Evolutionary conservation across 2,113 vertebrate genomes (phyloP).

Genomic region (Phasianus colchicus): DNA sequence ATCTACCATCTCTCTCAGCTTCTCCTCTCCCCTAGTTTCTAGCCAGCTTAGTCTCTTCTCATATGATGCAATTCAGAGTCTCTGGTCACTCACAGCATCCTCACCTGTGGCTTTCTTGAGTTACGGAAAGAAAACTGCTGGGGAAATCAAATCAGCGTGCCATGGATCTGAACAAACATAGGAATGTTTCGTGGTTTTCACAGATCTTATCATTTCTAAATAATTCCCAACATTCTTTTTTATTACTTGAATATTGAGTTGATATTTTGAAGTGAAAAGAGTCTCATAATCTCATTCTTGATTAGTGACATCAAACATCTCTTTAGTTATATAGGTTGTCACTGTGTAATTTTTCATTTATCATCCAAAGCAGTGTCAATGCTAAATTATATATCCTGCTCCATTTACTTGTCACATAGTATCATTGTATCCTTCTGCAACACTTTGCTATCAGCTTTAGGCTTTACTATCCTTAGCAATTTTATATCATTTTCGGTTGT

Average conservation of each 20-base stretch:
- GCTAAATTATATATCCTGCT: not conserved
- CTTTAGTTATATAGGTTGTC: not conserved
- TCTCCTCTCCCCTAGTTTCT: not conserved
- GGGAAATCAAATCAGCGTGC: not conserved
- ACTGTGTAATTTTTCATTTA: constrained; percentile 30
- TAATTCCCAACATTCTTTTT: not conserved
- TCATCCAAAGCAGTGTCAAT: constrained; percentile 6
- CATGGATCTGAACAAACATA: not conserved
- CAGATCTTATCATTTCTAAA: not conserved
- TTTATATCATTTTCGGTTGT: not conserved
- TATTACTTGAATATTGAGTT: not conserved
- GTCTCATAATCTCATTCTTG: not conserved
- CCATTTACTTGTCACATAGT: not conserved
- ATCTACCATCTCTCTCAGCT: not conserved
- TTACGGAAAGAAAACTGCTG: not conserved
- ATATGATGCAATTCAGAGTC: not conserved
- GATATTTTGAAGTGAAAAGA: not conserved
- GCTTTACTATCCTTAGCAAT: constrained; percentile 5
- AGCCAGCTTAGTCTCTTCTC: not conserved
- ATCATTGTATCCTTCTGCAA: not conserved
- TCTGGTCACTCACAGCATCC: not conserved
- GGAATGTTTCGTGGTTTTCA: not conserved
- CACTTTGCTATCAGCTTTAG: constrained; percentile 13
- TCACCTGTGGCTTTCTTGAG: not conserved
- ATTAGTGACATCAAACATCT: constrained; percentile 12